phyloP scores from a whole-genome alignment of 1,140 invertebrate genomes.

The Magallana ariakensis region DNA sequence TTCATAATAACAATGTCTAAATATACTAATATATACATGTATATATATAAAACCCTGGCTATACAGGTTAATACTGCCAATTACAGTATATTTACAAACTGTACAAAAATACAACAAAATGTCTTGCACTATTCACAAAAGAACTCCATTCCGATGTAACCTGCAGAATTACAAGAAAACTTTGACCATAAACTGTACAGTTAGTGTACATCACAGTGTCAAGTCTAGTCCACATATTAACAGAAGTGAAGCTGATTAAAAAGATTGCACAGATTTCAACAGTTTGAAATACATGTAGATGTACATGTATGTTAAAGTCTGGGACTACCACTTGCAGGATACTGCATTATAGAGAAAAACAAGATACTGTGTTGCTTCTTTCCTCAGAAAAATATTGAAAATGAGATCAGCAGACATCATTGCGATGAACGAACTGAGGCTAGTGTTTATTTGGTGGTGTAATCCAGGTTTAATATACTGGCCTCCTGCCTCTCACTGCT shows the following conservation, averaged over 20 bases:
- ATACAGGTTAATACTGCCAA: constrained; percentile 1
- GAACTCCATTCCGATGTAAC: constrained; percentile 13
- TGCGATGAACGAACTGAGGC: neutral
- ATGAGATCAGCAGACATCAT: neutral
- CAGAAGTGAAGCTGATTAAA: neutral
- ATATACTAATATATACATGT: neutral
- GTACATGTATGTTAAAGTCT: neutral
- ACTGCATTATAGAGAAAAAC: neutral
- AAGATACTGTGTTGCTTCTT: neutral
- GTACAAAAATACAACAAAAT: constrained; percentile 21
- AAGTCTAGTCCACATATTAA: neutral
- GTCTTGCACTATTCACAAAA: neutral
- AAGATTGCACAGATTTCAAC: constrained; percentile 2
- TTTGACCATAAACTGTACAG: no score
- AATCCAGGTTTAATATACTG: constrained; percentile 44
- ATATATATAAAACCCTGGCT: constrained; percentile 1
- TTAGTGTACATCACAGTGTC: neutral
- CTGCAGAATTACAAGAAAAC: neutral
- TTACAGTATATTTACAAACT: constrained; percentile 6
- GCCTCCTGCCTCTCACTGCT: constrained; percentile 81
- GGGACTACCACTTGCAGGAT: constrained; percentile 2
- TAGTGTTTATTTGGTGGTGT: neutral
- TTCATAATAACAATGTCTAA: neutral
- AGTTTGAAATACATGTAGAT: neutral
- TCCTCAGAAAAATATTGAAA: neutral